Evolutionary conservation across 1,140 invertebrate genomes (phyloP).

Genomic region (silkworm (Bombyx mori)): ASM3026992v2 NC_085116.1:11235501-11236000

Average conservation of each 20-base stretch:
- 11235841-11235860: conserved; percentile 10
- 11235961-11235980: conserved; percentile 23
- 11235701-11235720: conserved; percentile 68
- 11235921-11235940: conserved; percentile 14
- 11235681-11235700: conserved; percentile 69
- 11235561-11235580: conserved; percentile 32
- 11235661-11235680: conserved; percentile 59
- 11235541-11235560: conserved; percentile 49
- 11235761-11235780: conserved; percentile 66
- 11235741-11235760: conserved; percentile 70
- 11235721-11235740: conserved; percentile 64
- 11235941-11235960: conserved; percentile 8
- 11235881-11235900: conserved; percentile 7
- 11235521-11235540: conserved; percentile 45
- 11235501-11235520: conserved; percentile 40
- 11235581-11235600: conserved; percentile 40
- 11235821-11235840: conserved; percentile 22
- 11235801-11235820: conserved; percentile 39
- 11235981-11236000: conserved; percentile 56
- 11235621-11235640: conserved; percentile 59
- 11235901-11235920: conserved; percentile 4
- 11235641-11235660: conserved; percentile 66
- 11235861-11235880: conserved; percentile 7
- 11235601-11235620: conserved; percentile 48
- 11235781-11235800: conserved; percentile 34